A percentile compares a stretch with the other conserved stretches of the same genome.
phyloP scores from a whole-genome alignment of 2,113 vertebrate genomes.

The Microcebus jonahi region DNA sequence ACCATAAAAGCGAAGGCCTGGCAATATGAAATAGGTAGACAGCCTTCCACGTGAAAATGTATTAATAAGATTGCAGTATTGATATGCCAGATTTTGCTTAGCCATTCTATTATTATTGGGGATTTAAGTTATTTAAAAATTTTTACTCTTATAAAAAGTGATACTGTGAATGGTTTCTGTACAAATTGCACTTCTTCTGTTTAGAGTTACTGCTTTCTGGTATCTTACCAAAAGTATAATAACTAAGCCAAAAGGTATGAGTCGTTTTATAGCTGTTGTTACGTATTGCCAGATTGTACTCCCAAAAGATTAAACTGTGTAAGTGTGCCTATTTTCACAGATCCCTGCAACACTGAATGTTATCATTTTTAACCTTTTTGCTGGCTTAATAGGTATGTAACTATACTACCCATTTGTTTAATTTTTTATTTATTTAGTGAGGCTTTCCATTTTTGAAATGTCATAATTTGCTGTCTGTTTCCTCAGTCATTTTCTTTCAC shows the following conservation, averaged over 20 bases:
- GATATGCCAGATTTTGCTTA: slow-evolving; percentile 38
- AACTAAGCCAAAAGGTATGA: slow-evolving; percentile 49
- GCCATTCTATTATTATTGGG: slow-evolving; percentile 13
- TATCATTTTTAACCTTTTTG: slow-evolving; percentile 57
- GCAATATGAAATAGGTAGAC: background rate
- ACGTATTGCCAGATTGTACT: slow-evolving; percentile 45
- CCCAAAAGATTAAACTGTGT: slow-evolving; percentile 26
- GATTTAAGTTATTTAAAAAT: slow-evolving; percentile 37
- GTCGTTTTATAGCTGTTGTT: slow-evolving; percentile 46
- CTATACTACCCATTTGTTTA: slow-evolving; percentile 45
- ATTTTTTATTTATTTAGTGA: slow-evolving; percentile 52
- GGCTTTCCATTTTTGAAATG: slow-evolving; percentile 52
- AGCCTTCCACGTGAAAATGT: slow-evolving; percentile 22
- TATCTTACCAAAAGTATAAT: slow-evolving; percentile 50
- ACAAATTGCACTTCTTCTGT: slow-evolving; percentile 52
- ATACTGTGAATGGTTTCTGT: slow-evolving; percentile 10
- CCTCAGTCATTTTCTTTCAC: slow-evolving; percentile 55
- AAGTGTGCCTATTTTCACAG: slow-evolving; percentile 31
- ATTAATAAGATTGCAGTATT: background rate
- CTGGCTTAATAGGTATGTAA: slow-evolving; percentile 16
- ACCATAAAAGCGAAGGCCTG: slow-evolving; percentile 21
- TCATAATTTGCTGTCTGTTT: slow-evolving; percentile 45
- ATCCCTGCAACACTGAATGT: background rate
- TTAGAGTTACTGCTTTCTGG: slow-evolving; percentile 53
- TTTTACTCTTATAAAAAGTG: slow-evolving; percentile 37